Base-by-base conservation (phyloP, 2,797 vertebrate genomes). In the Nyctibius grandis region DNA sequence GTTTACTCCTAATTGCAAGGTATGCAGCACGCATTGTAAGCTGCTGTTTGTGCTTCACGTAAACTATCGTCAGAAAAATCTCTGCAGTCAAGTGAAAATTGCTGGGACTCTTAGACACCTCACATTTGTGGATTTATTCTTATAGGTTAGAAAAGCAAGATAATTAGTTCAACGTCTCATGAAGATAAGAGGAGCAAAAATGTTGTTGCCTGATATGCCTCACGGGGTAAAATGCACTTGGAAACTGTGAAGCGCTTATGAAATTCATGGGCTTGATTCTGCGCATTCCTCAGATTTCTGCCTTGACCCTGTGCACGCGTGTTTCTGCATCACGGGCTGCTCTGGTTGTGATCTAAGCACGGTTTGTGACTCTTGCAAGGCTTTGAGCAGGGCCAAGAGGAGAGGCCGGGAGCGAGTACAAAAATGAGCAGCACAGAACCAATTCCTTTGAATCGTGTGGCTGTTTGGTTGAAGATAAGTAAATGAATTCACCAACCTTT, bases 391-490 rank as follows among this genome's bases (percentile, higher is more conserved):
- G 73, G 74, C 93, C 90, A 36, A 25, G 69, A 73, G 48, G 42
- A 82, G 67, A 56, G 51, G 19, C 76, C 76, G 88, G 85, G 69
- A 84, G 87, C 16, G 1, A 70, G 63, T 16, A 53, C 45, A 44
- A 50, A 56, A 14, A 22, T 25, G 73, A 94, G 83, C 85, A 47
- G 82, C 86, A n/a, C 51, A 56, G 64, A 90, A 45, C 15, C 65
- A 31, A 13, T 19, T 56, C 74, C 89, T 97, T 70, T 87, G 79
- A 79, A 47, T 78, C 13, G 40, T 61, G 4, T 59, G 81, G 33
- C 86, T 96, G 92, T 48, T 88, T 75, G 91, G 61, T 60, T 94
- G 94, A 5, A 96, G 95, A 96, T 95, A 93, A 95, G 85, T 69
- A 88, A 94, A 96, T 95, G 38, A 91, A 81, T 95, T 96, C 85